phyloP scores from a whole-genome alignment of 1,140 invertebrate genomes.

The Dinoponera quadriceps region DNA sequence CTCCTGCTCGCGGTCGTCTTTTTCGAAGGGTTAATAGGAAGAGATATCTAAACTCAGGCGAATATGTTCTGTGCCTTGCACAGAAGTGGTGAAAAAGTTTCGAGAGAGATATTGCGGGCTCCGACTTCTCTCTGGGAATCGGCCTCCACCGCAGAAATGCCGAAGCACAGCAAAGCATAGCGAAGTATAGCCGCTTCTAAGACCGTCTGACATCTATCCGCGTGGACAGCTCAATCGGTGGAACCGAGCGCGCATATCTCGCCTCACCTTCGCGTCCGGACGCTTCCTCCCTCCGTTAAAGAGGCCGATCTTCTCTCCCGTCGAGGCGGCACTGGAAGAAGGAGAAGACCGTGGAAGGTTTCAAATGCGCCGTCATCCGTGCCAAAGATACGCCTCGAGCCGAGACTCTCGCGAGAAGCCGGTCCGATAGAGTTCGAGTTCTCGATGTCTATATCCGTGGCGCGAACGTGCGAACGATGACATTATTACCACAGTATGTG shows the following conservation, averaged over 20 bases:
- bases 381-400: constrained; percentile 67
- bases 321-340: constrained; percentile 47
- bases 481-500: neutral
- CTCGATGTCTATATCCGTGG: neutral
- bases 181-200: no score
- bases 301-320: constrained; percentile 68
- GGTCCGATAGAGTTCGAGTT: constrained; percentile 5
- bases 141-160: constrained; percentile 40
- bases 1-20: no score
- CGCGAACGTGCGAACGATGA: neutral
- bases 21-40: neutral
- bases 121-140: constrained; percentile 15
- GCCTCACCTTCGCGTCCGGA: constrained; percentile 18
- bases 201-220: constrained; percentile 56
- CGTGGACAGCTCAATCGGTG: constrained; percentile 73
- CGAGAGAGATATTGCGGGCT: neutral
- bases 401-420: constrained; percentile 46
- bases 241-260: constrained; percentile 41
- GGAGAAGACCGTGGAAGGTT: constrained; percentile 58
- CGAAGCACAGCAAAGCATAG: constrained; percentile 6
- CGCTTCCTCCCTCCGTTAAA: constrained; percentile 63
- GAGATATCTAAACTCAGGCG: neutral
- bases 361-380: constrained; percentile 72
- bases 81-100: neutral
- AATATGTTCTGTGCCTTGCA: neutral